Evolutionary conservation across 2,797 vertebrate species (phyloP), one percentile per base, ranked within the genome.

Genomic region (Pelochelys cantorii): DNA sequence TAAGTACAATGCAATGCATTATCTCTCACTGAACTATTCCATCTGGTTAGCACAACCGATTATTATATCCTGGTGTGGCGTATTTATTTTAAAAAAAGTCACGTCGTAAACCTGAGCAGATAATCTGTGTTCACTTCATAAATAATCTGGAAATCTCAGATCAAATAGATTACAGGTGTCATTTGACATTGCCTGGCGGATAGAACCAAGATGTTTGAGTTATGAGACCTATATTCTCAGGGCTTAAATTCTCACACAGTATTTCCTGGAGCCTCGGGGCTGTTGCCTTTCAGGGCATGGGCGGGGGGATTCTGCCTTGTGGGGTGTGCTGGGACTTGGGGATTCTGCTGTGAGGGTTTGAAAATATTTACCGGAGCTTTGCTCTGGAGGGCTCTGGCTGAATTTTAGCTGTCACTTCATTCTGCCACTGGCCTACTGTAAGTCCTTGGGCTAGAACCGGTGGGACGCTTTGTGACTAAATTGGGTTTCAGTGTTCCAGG

Each of bases 1-100:
- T 85, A 87, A 0, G 25, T 95, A 84, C 86, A 92, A 74, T 68
- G 85, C 94, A 88, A 79, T 90, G 78, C 59, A 93, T 91, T 48
- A 48, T 93, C 85, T 37, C 17, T 87, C 54, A 14, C 83, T 90
- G 91, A 95, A 60, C 60, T 3, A 1, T 85, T 96, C 90, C 89
- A 84, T 79, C 80, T 89, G 71, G 87, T 85, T 94, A 86, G 83
- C 52, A 55, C 0, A 1, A 78, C 85, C 85, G 94, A 78, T 11
- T 55, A 31, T 71, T 65, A 11, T 20, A 31, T 5, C n/a, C 25
- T 8, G 4, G 11, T 92, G 82, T 42, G 17, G 57, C 84, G 31
- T 23, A 59, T 86, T 34, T 90, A 1, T 81, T 93, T 60, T 60
- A 59, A 77, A 60, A 48, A 79, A 80, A 13, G 29, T 2, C 53